Base-by-base conservation (phyloP, 2,888 invertebrate genomes). In the Pyrgus malvae region DNA sequence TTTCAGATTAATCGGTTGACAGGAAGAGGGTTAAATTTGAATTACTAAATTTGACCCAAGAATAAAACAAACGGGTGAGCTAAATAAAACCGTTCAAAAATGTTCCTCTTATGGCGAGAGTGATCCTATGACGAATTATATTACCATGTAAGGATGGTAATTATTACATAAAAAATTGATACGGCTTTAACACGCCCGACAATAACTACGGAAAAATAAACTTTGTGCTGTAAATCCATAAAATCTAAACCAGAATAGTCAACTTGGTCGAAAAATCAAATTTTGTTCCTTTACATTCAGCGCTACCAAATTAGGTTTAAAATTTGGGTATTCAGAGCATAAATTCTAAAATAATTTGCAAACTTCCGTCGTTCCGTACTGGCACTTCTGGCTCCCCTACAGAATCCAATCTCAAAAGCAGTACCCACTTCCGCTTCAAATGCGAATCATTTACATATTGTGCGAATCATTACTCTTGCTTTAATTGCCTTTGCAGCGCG, bases 271-370 rank as follows among this genome's bases (percentile, higher is more conserved):
- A 27, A 44, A n/a, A 51, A 37, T 37, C 42, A 44, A 19, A 27
- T 37, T 19, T 44, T 3, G 16, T 21, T 6, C 50, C n/a, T 27
- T 50, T 25, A 7, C 7, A 23, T 31, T 19, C 14, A 21, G 27
- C 38, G 41, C 33, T 41, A 0, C 37, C 35, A 21, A 45, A 45
- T 40, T 40, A 14, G 21, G 40, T 19, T 9, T 21, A 7, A 44
- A 27, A 25, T 50, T 27, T 37, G 12, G 9, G 2, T 17, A 45
- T 29, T 45, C 19, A n/a, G 12, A 38, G 45, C 37, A 45, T 53
- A 53, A 53, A 53, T 53, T 53, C 21, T 29, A 45, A 53, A 45
- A 53, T 53, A 53, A 53, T 53, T 35, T 29, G 14, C 37, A 53
- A 45, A 53, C 44, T 53, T 53, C 37, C 45, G 29, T 21, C 44